phyloP scores from a whole-genome alignment of 1,140 invertebrate species.

The Augochlora pura region DNA sequence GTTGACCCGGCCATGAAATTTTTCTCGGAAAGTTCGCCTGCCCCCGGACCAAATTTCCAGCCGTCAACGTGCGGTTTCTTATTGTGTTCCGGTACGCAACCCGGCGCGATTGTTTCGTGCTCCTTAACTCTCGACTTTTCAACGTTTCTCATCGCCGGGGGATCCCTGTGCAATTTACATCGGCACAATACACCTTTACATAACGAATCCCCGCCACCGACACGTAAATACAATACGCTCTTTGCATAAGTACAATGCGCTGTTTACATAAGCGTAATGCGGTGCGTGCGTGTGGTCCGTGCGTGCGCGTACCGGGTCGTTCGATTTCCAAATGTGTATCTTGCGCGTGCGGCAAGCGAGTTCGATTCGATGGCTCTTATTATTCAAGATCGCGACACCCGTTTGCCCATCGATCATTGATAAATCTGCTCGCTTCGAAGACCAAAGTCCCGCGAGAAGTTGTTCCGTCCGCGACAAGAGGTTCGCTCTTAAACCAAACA shows the following conservation, averaged over 20 bases:
- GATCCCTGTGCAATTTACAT: slow-evolving; percentile 36
- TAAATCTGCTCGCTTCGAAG: background rate
- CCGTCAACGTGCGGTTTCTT: no score
- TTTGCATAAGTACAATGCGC: slow-evolving; percentile 61
- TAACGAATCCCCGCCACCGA: slow-evolving; percentile 48
- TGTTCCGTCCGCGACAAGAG: no score
- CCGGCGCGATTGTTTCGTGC: background rate
- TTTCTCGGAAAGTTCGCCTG: no score
- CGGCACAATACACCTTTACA: slow-evolving; percentile 58
- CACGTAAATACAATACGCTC: slow-evolving; percentile 59
- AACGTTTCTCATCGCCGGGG: slow-evolving; percentile 28
- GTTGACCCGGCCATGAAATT: no score
- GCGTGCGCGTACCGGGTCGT: no score
- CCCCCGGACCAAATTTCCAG: no score
- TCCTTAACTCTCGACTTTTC: slow-evolving; percentile 27
- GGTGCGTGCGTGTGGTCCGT: background rate
- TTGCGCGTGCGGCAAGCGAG: no score
- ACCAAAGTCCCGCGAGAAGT: no score
- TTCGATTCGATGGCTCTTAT: no score
- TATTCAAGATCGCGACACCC: no score
- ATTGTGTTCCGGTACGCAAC: background rate
- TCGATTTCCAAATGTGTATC: no score
- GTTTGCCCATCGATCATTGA: background rate
- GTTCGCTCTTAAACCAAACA: background rate
- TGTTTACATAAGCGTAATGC: slow-evolving; percentile 58